A percentile compares a stretch with the other conserved stretches of the same genome.
phyloP scores from a whole-genome alignment of 2,888 invertebrate genomes.

The Gryllus longicercus region DNA sequence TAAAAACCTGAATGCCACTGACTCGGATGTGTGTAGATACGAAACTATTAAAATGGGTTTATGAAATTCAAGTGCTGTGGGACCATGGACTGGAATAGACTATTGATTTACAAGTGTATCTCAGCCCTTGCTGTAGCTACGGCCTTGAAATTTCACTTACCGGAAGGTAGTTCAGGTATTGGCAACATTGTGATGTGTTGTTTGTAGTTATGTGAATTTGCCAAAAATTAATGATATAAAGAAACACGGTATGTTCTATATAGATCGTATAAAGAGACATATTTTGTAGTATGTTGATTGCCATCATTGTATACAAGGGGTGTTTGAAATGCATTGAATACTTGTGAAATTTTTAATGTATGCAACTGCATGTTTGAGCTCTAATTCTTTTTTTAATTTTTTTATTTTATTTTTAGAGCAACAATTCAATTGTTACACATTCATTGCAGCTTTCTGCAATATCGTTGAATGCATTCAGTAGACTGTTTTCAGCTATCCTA shows the following conservation, averaged over 20 bases:
- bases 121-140: background rate
- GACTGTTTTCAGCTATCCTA: too few species aligned
- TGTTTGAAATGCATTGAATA: background rate
- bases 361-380: too few species aligned
- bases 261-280: too few species aligned
- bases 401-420: too few species aligned
- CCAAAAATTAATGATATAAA: background rate
- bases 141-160: conserved; percentile 8
- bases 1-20: background rate
- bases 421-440: too few species aligned
- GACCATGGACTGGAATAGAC: conserved; percentile 3
- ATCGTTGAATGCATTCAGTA: too few species aligned
- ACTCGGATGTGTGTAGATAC: background rate
- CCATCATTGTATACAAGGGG: background rate
- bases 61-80: background rate
- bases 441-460: too few species aligned
- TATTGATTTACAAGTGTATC: background rate
- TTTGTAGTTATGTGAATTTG: conserved; percentile 2
- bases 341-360: too few species aligned
- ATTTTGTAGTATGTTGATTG: too few species aligned
- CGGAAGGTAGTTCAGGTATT: background rate
- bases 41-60: background rate
- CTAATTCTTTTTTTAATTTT: too few species aligned
- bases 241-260: background rate
- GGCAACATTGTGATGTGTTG: background rate